Percentiles rank a stretch among this genome's conserved stretches.
Evolutionary conservation across 2,888 invertebrate genomes (phyloP).

Genomic region (Dendrolimus pini): DNA sequence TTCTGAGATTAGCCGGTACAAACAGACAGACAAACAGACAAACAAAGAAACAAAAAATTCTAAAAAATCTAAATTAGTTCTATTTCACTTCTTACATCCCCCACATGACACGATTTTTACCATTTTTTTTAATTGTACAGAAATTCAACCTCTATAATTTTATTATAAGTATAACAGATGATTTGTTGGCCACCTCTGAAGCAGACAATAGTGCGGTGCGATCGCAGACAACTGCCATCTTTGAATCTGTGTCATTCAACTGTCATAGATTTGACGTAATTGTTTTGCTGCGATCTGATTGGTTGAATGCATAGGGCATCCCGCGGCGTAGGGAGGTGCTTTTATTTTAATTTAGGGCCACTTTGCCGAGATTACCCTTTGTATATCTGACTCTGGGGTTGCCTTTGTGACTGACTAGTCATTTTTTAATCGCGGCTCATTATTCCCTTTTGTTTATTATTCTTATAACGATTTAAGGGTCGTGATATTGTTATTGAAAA

Average conservation of each 20-base stretch:
- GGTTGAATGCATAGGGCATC: constrained; percentile 27
- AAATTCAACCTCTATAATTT: too few species aligned
- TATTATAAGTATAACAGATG: too few species aligned
- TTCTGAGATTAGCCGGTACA: too few species aligned
- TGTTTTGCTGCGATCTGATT: constrained; percentile 32
- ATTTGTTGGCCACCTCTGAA: background rate
- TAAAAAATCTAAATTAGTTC: too few species aligned
- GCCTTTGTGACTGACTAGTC: constrained; percentile 61
- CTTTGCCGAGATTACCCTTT: constrained; percentile 73
- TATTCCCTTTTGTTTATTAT: constrained; percentile 33
- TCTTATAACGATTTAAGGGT: constrained; percentile 13
- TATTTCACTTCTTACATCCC: too few species aligned
- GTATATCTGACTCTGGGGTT: constrained; percentile 64
- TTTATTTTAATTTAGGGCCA: constrained; percentile 54
- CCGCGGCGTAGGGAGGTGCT: constrained; percentile 35
- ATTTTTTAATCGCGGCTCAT: constrained; percentile 55
- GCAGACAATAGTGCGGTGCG: constrained; percentile 7
- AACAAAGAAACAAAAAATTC: too few species aligned
- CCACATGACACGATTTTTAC: too few species aligned
- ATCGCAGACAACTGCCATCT: constrained; percentile 39
- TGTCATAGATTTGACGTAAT: constrained; percentile 41
- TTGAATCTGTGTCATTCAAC: constrained; percentile 50
- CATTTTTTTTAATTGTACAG: too few species aligned
- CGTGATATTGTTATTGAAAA: constrained; percentile 1
- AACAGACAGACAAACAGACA: too few species aligned